Evolutionary conservation across 2,113 vertebrate species (phyloP).

Genomic region (Promerops cafer): DNA sequence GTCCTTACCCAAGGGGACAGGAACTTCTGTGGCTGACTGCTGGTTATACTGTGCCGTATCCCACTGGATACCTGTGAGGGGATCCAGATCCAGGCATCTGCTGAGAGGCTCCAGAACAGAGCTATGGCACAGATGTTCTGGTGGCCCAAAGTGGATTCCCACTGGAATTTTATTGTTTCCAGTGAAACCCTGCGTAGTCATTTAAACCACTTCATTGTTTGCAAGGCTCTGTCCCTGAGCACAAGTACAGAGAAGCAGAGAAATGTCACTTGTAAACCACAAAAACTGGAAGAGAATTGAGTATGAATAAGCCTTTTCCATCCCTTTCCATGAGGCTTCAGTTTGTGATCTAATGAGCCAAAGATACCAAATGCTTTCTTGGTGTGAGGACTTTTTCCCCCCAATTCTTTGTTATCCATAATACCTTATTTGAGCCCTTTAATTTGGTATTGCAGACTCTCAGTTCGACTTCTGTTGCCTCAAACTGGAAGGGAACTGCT

Average conservation of each 20-base stretch:
- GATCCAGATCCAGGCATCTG: background rate
- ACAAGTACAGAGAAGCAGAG: background rate
- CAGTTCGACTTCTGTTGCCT: background rate
- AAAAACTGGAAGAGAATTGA: background rate
- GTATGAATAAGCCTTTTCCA: background rate
- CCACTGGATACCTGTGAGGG: background rate
- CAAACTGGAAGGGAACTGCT: background rate
- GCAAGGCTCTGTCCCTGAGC: background rate
- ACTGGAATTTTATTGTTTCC: background rate
- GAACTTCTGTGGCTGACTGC: rapidly evolving
- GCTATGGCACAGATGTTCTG: background rate
- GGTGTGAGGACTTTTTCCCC: background rate
- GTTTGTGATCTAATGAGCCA: background rate
- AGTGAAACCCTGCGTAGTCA: background rate
- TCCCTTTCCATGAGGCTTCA: background rate
- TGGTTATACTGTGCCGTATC: background rate
- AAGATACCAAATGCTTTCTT: background rate
- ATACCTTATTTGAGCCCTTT: background rate
- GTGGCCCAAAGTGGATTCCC: background rate
- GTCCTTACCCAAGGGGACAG: too few species aligned
- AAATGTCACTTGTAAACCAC: background rate
- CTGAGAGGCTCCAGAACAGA: background rate
- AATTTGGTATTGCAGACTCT: background rate
- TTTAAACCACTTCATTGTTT: background rate
- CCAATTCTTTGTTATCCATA: rapidly evolving